Evolutionary conservation across 2,797 vertebrate genomes (phyloP).

Genomic region (Brotula barbata): DNA sequence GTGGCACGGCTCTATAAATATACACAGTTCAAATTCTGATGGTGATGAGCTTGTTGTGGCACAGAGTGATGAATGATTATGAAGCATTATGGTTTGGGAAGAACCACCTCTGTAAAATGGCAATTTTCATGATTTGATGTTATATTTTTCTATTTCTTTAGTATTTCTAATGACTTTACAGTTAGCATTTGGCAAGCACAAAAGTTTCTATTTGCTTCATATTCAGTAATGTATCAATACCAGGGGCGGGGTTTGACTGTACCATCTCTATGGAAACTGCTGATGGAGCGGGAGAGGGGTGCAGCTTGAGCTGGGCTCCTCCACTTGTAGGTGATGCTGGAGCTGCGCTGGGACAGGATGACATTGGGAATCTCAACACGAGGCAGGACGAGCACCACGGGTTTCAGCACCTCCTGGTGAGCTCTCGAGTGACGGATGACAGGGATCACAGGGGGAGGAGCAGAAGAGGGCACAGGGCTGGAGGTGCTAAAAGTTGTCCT

Average conservation of each 20-base stretch:
- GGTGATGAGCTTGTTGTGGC: constrained; percentile 31
- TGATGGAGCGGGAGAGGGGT: constrained; percentile 8
- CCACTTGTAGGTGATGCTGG: constrained; percentile 43
- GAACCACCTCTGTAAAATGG: too few relatives aligned
- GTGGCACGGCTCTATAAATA: constrained; percentile 9
- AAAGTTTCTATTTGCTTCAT: constrained; percentile 2
- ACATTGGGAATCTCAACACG: constrained; percentile 62
- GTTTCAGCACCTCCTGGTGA: constrained; percentile 70
- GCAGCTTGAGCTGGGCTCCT: not conserved
- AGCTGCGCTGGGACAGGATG: constrained; percentile 11
- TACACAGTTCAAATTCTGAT: constrained; percentile 32
- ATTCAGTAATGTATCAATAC: constrained; percentile 53
- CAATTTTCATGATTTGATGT: not conserved
- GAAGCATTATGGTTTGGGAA: too few relatives aligned
- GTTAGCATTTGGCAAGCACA: not conserved
- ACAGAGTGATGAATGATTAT: too few relatives aligned
- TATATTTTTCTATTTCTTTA: not conserved
- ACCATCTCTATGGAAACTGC: constrained; percentile 41
- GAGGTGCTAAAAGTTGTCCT: not conserved
- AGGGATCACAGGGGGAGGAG: not conserved
- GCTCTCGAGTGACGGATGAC: constrained; percentile 36
- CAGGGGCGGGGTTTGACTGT: constrained; percentile 50
- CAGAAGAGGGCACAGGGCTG: not conserved
- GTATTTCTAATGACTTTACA: constrained; percentile 6
- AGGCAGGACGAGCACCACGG: constrained; percentile 75